Evolutionary conservation across 2,888 invertebrate genomes (phyloP).

Genomic region (Lamellibrachia columna): DNA sequence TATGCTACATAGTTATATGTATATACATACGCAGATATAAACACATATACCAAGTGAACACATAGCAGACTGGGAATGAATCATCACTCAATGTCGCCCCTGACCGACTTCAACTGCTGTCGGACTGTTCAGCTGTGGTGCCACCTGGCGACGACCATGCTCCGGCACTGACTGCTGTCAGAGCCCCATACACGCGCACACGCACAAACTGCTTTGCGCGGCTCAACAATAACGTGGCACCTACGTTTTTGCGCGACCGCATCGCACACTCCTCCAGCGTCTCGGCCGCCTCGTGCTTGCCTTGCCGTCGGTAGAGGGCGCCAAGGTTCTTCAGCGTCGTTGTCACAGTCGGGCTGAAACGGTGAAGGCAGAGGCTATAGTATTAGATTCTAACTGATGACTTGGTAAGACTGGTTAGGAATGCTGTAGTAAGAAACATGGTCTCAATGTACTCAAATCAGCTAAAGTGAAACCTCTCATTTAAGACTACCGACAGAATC

Average conservation of each 20-base stretch:
- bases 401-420: too few species aligned
- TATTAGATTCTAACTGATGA: too few species aligned
- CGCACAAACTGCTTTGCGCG: constrained; percentile 20
- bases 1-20: neutral
- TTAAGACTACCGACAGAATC: too few species aligned
- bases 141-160: neutral
- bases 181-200: constrained; percentile 21
- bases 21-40: neutral
- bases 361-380: neutral
- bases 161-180: neutral
- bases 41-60: neutral
- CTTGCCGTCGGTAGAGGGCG: constrained; percentile 96
- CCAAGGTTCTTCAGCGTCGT: constrained; percentile 98
- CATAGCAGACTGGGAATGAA: constrained; percentile 16
- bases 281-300: constrained; percentile 99
- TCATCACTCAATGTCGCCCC: neutral
- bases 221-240: constrained; percentile 25
- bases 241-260: constrained; percentile 75
- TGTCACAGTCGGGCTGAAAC: constrained; percentile 67
- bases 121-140: neutral
- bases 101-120: constrained; percentile 1
- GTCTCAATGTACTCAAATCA: too few species aligned
- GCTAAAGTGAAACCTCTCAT: too few species aligned
- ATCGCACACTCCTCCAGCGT: constrained; percentile 97
- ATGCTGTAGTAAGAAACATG: too few species aligned